Percentiles rank a stretch among this genome's conserved stretches.
Conservation (phyloP, 2,888 invertebrate genomes). For the Athetis lepigone region DNA sequence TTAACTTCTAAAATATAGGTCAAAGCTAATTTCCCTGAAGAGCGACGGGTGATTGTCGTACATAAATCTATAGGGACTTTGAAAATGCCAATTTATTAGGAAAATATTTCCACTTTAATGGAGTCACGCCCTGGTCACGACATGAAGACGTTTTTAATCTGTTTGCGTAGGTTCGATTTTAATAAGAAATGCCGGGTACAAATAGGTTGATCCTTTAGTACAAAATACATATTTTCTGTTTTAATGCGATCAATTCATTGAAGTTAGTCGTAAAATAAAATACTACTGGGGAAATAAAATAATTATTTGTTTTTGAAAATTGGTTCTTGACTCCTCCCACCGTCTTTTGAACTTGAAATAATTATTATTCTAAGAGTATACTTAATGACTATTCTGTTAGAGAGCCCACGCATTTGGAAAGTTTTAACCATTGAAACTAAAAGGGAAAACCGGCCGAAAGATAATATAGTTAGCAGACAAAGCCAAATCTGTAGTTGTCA, state of each 20-base stretch:
- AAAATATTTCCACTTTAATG: slow-evolving; percentile 61
- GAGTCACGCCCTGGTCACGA: slow-evolving; percentile 57
- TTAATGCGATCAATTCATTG: background rate
- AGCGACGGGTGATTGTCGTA: slow-evolving; percentile 49
- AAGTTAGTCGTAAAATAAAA: background rate
- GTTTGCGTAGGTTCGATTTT: slow-evolving; percentile 35
- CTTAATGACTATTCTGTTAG: no score
- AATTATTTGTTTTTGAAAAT: background rate
- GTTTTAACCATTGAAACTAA: background rate
- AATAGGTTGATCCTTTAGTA: slow-evolving; percentile 23
- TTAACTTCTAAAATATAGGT: slow-evolving; percentile 55
- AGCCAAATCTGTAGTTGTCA: background rate
- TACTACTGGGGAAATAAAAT: background rate
- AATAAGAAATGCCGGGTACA: slow-evolving; percentile 18
- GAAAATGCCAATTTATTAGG: slow-evolving; percentile 56
- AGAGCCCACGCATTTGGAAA: background rate
- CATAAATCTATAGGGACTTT: slow-evolving; percentile 50
- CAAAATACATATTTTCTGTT: background rate
- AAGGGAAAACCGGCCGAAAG: background rate
- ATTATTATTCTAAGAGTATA: no score
- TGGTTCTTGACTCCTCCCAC: background rate
- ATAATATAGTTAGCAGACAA: background rate
- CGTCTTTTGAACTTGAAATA: background rate
- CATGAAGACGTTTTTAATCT: slow-evolving; percentile 57
- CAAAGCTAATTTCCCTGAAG: slow-evolving; percentile 59